Conservation (phyloP, 2,797 vertebrate genomes). For the Limnodromus scolopaceus region DNA sequence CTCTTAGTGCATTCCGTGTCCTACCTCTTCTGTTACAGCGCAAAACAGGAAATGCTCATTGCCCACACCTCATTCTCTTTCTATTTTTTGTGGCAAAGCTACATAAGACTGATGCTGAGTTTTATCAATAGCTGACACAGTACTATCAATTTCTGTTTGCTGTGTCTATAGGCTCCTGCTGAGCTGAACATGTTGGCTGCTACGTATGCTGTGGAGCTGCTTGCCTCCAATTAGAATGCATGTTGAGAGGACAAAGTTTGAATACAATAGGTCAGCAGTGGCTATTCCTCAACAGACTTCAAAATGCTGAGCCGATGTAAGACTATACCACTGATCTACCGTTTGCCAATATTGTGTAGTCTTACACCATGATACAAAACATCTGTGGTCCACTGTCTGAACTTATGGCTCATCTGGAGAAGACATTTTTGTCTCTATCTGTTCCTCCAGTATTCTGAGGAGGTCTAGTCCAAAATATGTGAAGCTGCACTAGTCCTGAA, state of each 20-base stretch:
- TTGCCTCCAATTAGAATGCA: background rate
- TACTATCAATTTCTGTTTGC: background rate
- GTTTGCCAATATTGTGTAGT: background rate
- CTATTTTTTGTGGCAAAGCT: background rate
- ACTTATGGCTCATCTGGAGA: background rate
- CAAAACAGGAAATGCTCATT: background rate
- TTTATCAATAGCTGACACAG: background rate
- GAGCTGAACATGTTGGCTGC: background rate
- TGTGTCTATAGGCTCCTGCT: background rate
- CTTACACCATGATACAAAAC: background rate
- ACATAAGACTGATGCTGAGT: background rate
- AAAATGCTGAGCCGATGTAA: background rate
- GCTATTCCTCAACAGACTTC: background rate
- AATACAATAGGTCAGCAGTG: background rate
- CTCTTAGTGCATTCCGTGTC: rapidly evolving
- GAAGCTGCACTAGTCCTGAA: background rate
- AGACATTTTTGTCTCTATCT: background rate
- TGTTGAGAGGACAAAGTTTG: background rate
- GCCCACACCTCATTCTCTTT: background rate
- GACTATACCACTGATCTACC: background rate
- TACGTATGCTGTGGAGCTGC: background rate
- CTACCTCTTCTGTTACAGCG: background rate
- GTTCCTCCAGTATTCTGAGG: background rate
- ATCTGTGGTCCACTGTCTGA: background rate
- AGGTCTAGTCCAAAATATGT: rapidly evolving